These are phyloP conservation scores for Colletes latitarsis DNA, from an alignment of 1,140 invertebrate genomes.

Conservation along the genomic window DNA sequence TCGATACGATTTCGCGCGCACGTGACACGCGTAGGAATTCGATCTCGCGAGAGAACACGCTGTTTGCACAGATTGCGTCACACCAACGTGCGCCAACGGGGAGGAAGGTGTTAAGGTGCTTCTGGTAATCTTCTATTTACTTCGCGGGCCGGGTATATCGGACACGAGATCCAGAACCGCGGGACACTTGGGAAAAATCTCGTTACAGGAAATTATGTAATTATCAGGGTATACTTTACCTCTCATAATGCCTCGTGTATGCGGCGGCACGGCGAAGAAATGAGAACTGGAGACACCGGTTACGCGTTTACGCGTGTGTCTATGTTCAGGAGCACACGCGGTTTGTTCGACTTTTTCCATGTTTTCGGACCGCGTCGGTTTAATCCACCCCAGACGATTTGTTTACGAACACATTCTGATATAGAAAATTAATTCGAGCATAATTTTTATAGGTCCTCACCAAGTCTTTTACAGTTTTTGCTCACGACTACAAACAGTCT, in stretches of 20 bases:
- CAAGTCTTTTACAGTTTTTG: no score
- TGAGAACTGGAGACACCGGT: constrained; percentile 30
- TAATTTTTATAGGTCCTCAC: no score
- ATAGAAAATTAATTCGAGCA: no score
- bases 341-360: not conserved
- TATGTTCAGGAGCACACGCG: not conserved
- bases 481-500: no score
- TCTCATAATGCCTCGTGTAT: not conserved
- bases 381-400: no score
- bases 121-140: constrained; percentile 40
- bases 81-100: not conserved
- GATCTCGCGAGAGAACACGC: constrained; percentile 5
- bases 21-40: constrained; percentile 12
- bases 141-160: not conserved
- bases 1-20: constrained; percentile 12
- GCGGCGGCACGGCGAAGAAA: not conserved
- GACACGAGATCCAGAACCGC: constrained; percentile 30
- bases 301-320: not conserved
- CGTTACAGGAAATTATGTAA: constrained; percentile 43
- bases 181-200: not conserved
- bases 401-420: no score
- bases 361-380: not conserved
- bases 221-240: constrained; percentile 10
- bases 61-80: constrained; percentile 13
- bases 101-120: constrained; percentile 38